Conservation (phyloP, 2,888 invertebrate species). For the Patella ulyssiponensis region DNA sequence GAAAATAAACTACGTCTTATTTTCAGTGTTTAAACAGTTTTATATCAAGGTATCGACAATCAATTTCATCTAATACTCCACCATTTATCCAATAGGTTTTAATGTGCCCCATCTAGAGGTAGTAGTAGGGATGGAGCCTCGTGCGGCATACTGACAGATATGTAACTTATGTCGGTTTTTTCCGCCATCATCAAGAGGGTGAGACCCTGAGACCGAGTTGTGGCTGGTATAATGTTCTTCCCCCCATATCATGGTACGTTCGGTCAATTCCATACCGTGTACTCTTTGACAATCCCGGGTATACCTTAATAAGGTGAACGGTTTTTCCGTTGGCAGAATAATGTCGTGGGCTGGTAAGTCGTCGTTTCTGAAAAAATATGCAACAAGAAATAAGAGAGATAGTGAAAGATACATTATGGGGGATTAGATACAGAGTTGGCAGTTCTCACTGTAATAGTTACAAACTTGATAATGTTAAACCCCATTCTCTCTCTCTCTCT, state of each 20-base stretch:
- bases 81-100: no score
- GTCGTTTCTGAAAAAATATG: slow-evolving; percentile 28
- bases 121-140: no score
- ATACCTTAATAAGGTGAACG: slow-evolving; percentile 40
- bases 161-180: slow-evolving; percentile 25
- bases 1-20: no score
- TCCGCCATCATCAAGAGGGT: slow-evolving; percentile 32
- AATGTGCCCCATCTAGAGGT: no score
- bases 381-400: background rate
- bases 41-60: no score
- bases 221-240: no score
- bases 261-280: slow-evolving; percentile 33
- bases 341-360: slow-evolving; percentile 26
- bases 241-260: slow-evolving; percentile 22
- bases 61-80: no score
- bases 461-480: slow-evolving; percentile 31
- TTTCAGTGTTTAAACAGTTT: no score
- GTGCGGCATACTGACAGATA: slow-evolving; percentile 27
- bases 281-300: slow-evolving; percentile 35
- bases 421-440: slow-evolving; percentile 35
- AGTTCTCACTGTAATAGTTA: slow-evolving; percentile 28
- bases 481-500: slow-evolving; percentile 16
- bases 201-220: slow-evolving; percentile 23
- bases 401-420: background rate
- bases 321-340: slow-evolving; percentile 34